Base-by-base conservation (phyloP, 2,113 vertebrate genomes). In the Pycnonotus jocosus region DNA sequence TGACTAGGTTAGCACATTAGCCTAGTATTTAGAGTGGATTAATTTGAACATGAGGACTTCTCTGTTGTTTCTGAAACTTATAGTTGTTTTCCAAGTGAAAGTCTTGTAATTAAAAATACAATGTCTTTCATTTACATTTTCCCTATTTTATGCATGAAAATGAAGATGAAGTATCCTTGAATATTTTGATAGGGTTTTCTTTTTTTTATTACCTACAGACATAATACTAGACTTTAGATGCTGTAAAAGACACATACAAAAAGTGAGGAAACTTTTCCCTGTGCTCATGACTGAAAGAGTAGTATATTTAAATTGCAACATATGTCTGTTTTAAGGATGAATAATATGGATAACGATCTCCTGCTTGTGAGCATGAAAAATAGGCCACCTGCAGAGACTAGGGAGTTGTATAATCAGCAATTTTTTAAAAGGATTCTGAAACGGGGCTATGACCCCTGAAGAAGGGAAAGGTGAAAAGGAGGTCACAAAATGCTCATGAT, bases 391-490 rank as follows among this genome's bases (percentile, higher is more conserved):
- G 48, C 28, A 83, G 71, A 76, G 60, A 66, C 58, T 70, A 37
- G 22, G 37, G 45, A 70, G 13, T 47, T 5, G 15, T 44, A 64
- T n/a, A 12, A 53, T 40, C 1, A 1, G 31, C 16, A 0, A 8
- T 35, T n/a, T 79, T 72, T 14, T 3, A 10, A 65, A 81, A 85
- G 11, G 3, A 25, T 74, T 91, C 57, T 88, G 78, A 65, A 94
- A 94, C 23, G 42, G 51, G n/a, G 28, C 44, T 87, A 7, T 73
- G 65, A 66, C 23, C 42, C 23, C 28, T 47, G 58, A 65, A 65
- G 71, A 90, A 93, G 70, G 15, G 25, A 80, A 90, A 45, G 66
- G 70, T 88, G 35, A 72, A 65, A 92, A 87, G 8, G n/a, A 95
- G 58, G 76, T 73, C 48, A 62, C 58, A 80, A 82, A 80, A 76